A percentile compares a stretch with the other conserved stretches of the same genome.
Evolutionary conservation across 2,888 invertebrate genomes (phyloP).

Genomic region (Calameuta idolon): DNA sequence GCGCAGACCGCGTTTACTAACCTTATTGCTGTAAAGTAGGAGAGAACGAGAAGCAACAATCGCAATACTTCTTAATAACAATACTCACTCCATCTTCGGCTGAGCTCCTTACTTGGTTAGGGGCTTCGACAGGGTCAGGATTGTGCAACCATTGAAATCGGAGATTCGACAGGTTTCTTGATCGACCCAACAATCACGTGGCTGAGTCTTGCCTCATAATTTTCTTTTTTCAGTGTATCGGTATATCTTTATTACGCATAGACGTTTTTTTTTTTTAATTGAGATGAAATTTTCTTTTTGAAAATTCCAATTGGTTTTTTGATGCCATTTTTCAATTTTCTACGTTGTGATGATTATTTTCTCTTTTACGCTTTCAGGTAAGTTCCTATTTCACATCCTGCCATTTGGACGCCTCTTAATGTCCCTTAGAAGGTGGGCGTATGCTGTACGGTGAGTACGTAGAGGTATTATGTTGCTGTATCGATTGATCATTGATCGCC

Average conservation of each 20-base stretch:
- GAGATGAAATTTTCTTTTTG: neutral
- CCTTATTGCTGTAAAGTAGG: neutral
- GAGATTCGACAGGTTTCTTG: slow-evolving; percentile 7
- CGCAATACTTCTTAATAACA: neutral
- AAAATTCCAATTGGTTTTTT: neutral
- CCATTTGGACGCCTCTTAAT: neutral
- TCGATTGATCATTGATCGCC: neutral
- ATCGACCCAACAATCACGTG: neutral
- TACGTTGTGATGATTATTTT: slow-evolving; percentile 20
- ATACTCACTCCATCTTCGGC: neutral
- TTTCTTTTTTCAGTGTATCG: neutral
- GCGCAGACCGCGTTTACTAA: neutral
- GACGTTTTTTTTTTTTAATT: neutral
- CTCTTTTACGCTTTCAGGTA: slow-evolving; percentile 34
- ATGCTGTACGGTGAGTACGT: neutral
- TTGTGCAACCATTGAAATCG: slow-evolving; percentile 2
- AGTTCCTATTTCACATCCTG: slow-evolving; percentile 21
- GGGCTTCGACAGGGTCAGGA: slow-evolving; percentile 5
- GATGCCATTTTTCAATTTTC: slow-evolving; percentile 9
- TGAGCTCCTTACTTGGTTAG: slow-evolving; percentile 1
- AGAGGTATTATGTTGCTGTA: neutral
- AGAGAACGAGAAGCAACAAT: neutral
- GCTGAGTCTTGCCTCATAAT: neutral
- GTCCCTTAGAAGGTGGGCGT: neutral
- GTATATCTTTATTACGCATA: neutral